Evolutionary conservation across 2,888 invertebrate species (phyloP).

Genomic region (Smittia aterrima): DNA sequence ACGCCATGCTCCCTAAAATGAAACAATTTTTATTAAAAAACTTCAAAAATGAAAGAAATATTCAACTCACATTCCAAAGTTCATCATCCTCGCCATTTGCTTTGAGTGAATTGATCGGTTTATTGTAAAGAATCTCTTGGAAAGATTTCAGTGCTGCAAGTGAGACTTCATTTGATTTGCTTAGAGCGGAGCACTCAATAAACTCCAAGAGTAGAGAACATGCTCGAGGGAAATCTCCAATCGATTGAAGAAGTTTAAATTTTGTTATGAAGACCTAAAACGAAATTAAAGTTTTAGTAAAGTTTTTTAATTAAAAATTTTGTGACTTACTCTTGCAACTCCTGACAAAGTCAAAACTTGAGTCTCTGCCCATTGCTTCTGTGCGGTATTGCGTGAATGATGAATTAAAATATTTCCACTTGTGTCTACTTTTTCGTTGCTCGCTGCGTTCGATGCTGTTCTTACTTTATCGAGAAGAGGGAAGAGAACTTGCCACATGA

Average conservation of each 20-base stretch:
- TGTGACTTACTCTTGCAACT: slow-evolving; percentile 80
- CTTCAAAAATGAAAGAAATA: background rate
- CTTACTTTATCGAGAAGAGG: slow-evolving; percentile 91
- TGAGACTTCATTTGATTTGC: slow-evolving; percentile 93
- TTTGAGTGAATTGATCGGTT: slow-evolving; percentile 53
- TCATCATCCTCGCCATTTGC: slow-evolving; percentile 56
- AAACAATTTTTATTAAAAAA: slow-evolving; percentile 6
- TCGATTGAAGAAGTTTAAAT: slow-evolving; percentile 73
- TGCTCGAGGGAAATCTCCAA: slow-evolving; percentile 89
- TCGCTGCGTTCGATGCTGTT: slow-evolving; percentile 63
- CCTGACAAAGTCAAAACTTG: slow-evolving; percentile 88
- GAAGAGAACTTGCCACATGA: slow-evolving; percentile 93
- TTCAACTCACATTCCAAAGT: slow-evolving; percentile 64
- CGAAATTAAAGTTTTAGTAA: slow-evolving; percentile 9
- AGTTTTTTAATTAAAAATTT: background rate
- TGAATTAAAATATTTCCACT: slow-evolving; percentile 95
- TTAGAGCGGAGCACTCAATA: slow-evolving; percentile 87
- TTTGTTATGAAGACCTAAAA: slow-evolving; percentile 76
- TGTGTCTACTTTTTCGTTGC: slow-evolving; percentile 73
- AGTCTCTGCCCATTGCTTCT: slow-evolving; percentile 99
- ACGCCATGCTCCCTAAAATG: slow-evolving; percentile 65
- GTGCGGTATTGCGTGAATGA: slow-evolving; percentile 96
- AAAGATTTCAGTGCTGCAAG: slow-evolving; percentile 94
- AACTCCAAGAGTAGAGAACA: slow-evolving; percentile 93
- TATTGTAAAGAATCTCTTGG: slow-evolving; percentile 86